phyloP scores from a whole-genome alignment of 2,888 invertebrate species.

The Oscheius myriophilus region DNA sequence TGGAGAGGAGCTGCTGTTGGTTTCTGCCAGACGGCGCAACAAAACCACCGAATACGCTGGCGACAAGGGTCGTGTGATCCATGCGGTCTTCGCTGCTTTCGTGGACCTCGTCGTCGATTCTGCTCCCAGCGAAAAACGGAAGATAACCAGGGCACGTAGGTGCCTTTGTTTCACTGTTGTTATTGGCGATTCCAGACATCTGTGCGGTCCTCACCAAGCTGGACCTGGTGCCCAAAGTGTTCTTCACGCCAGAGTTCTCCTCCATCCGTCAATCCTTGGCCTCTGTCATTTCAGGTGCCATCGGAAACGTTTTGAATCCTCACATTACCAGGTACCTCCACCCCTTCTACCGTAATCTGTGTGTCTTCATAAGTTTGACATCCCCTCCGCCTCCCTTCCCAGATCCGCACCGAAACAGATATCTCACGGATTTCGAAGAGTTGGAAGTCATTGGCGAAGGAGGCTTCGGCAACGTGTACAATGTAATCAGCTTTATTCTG shows the following conservation, averaged over 20 bases:
- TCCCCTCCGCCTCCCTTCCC: too few species aligned
- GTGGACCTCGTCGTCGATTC: slow-evolving; percentile 5
- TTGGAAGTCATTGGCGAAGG: slow-evolving; percentile 65
- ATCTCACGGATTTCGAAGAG: slow-evolving; percentile 52
- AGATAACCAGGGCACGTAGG: background rate
- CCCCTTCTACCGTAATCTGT: too few species aligned
- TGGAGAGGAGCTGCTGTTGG: too few species aligned
- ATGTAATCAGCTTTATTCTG: too few species aligned
- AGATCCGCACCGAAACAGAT: slow-evolving; percentile 28
- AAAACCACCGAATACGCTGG: background rate
- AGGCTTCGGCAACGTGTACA: slow-evolving; percentile 71
- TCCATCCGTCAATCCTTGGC: slow-evolving; percentile 3
- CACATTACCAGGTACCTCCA: too few species aligned
- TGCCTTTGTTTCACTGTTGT: background rate
- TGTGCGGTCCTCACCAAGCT: background rate
- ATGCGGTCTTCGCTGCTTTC: slow-evolving; percentile 10
- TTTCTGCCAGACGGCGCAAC: too few species aligned
- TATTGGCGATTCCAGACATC: background rate
- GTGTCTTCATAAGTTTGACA: too few species aligned
- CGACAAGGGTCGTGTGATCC: background rate
- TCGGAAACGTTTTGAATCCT: background rate
- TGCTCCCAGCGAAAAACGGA: background rate
- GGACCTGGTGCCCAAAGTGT: background rate
- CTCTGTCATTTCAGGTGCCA: background rate
- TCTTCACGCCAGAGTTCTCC: slow-evolving; percentile 3